Base-by-base conservation (phyloP, 1,140 invertebrate species). In the Cydia pomonella region DNA sequence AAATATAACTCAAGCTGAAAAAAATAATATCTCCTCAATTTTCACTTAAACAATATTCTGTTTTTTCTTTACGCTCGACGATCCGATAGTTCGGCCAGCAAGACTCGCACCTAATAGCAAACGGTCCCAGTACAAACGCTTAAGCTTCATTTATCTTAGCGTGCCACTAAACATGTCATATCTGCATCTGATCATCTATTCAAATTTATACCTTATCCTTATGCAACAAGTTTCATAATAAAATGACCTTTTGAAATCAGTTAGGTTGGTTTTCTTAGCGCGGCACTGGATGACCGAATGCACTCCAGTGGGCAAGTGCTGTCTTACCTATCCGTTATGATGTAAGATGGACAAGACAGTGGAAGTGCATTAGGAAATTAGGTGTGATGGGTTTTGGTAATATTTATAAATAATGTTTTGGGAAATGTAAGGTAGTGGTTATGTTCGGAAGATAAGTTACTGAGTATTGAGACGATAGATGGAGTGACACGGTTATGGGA, bases 341-440 rank as follows among this genome's bases (percentile, higher is more conserved):
- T 53, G 16, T 53, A 59, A 59, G 53, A n/a, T 59, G 53, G 53
- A 59, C 53, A 59, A 59, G 53, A 59, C 53, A 23, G 21, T 59
- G 21, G 53, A 59, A 59, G 53, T 59, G 53, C 53, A 21, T 59
- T 59, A 7, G 53, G 53, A 59, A 59, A 23, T 59, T 23, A 59
- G 7, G 53, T 23, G 53, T 23, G 53, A 59, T 59, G 53, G 53
- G 53, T 59, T 59, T 59, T 10, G 18, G 53, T 59, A 59, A 59
- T 59, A 59, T 59, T 59, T 41, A 44, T 44, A 3, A 3, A 5
- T 44, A 44, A 44, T 16, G 41, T 12, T 44, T 44, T 44, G 41
- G 41, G 12, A 44, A 44, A 16, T 44, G 33, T 38, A 10, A 38
- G 33, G 1, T 38, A 38, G 9, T 9, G 7, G 9, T n/a, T n/a